Base-by-base conservation (phyloP, 1,140 invertebrate genomes). In the Formica selysi region DNA sequence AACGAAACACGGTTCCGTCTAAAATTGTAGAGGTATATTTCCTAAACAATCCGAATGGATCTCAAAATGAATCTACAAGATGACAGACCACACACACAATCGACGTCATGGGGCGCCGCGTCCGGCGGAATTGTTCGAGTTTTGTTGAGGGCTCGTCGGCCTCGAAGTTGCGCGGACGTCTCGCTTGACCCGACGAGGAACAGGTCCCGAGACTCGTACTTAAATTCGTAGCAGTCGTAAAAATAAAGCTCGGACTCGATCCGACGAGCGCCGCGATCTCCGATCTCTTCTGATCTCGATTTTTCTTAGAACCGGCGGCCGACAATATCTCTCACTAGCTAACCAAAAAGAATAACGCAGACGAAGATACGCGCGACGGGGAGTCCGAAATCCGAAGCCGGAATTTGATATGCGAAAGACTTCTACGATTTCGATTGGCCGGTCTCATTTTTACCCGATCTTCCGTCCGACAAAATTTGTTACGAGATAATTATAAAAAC, bases 1-100 rank as follows among this genome's bases (percentile, higher is more conserved):
- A 54, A 86, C 74, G 88, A 86, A 81, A 86, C 57, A 51, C 29
- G 29, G 51, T 41, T 67, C 61, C 36, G 32, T 16, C 84, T 32
- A 48, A 71, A 19, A 41, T 4, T 61, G 59, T 64, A 26, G 29
- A 59, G 67, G 62, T 67, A 67, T 80, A 87, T 89, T 91, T 81
- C 71, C 83, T 86, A 88, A 91, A 91, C 91, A 91, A 91, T 90
- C 78, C 84, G 57, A 87, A 87, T 32, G 85, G 70, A 88, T 86
- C 87, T 91, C 83, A 80, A 22, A 76, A 89, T 67, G 91, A 90
- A 86, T 90, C 88, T 85, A 78, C 71, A 59, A 76, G 67, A 79
- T 57, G 86, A 87, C 84, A 87, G 90, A 92, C 91, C 91, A 90
- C 89, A 89, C 87, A 86, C 87, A 85, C 87, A 88, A 86, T 85